Base-by-base conservation (phyloP, 92 coral and sea anemone species). In the Epizoanthus stellaris region DNA sequence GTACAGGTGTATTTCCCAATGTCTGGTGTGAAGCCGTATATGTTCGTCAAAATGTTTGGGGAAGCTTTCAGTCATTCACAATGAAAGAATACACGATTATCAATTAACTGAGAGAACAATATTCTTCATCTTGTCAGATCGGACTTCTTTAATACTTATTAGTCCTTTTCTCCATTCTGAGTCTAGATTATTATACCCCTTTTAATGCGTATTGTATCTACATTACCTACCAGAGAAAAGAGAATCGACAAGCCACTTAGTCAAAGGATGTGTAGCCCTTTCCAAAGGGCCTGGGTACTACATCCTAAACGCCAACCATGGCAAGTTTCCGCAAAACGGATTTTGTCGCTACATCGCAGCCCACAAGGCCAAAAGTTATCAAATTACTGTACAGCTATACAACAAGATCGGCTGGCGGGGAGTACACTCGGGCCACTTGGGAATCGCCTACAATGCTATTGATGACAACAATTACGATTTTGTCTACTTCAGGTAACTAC, bases 401-500 rank as follows among this genome's bases (percentile, higher is more conserved):
- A 91, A 91, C 82, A 86, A 86, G 75, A 90, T 82, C 23, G 93
- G 93, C 14, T 84, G 91, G 88, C 12, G 23, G 42, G 86, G 87
- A 5, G 81, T 88, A 25, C 85, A 91, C 83, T 62, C 69, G 2
- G 93, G 93, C 6, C 91, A 91, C 40, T 73, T 59, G 20, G 93
- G 93, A 0, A 59, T 91, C 73, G 80, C 89, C 14, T 88, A 88
- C 73, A 91, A 91, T 65, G 92, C 87, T 11, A 75, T 47, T 14
- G 89, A 91, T 72, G 74, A 84, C 16, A 76, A 87, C 88, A 88
- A 88, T 82, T 91, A 72, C 59, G 94, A 91, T 70, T 91, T 91
- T 61, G 91, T 91, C 60, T 91, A 91, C 86, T 91, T 91, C 82
- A 85, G 94, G 94, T 91, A 88, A 45, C 67, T 47, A 10, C 30